phyloP scores from a whole-genome alignment of 2,113 vertebrate species.

The Rhabdomys dilectus region DNA sequence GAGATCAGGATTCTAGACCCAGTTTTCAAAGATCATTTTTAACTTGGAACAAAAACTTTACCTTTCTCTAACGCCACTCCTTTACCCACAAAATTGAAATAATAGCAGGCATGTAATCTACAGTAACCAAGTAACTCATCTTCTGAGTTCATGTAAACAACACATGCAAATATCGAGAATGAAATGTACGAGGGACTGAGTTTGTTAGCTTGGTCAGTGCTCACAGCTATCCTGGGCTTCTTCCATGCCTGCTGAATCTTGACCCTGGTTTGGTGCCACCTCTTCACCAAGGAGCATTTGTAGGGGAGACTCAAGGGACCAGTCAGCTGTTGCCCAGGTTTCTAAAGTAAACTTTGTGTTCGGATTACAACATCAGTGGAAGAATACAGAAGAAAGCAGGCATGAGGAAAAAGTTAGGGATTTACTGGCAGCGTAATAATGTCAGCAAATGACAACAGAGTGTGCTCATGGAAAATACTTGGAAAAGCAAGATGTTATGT shows the following conservation, averaged over 20 bases:
- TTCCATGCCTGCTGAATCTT: not conserved
- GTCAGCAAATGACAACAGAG: not conserved
- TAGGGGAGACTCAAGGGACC: not conserved
- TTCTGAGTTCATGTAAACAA: not conserved
- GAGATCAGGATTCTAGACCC: not conserved
- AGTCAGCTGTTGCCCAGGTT: not conserved
- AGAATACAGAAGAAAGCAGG: not conserved
- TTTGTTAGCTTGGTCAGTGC: not conserved
- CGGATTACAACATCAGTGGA: not conserved
- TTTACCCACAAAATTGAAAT: not conserved
- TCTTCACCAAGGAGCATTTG: not conserved
- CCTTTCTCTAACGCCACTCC: not conserved
- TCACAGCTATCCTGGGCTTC: not conserved
- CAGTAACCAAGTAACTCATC: not conserved
- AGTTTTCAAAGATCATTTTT: not conserved
- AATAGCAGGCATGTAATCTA: not conserved
- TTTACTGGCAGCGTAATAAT: not conserved
- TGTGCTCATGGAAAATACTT: not conserved
- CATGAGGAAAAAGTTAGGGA: not conserved
- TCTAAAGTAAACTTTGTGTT: not conserved
- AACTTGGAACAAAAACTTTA: not conserved
- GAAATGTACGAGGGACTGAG: not conserved
- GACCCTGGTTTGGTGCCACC: not conserved
- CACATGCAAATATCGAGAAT: not conserved
- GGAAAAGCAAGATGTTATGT: not conserved